Conservation (phyloP, 2,888 invertebrate species). For the Omphaloscelis lunosa region DNA sequence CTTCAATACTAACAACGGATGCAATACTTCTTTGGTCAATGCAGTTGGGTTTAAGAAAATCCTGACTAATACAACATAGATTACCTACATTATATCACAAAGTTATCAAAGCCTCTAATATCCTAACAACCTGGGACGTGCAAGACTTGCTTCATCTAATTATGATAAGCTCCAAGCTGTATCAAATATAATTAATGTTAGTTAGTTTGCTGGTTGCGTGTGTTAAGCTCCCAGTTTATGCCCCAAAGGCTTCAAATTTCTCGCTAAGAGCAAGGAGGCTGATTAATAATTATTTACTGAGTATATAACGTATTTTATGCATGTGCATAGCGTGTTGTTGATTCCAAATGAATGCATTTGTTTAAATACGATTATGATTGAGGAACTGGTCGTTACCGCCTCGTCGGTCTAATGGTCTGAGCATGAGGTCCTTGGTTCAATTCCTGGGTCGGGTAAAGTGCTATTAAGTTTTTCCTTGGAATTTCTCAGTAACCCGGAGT, state of each 20-base stretch:
- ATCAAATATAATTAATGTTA: conserved; percentile 43
- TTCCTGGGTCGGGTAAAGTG: no score
- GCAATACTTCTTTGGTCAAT: not conserved
- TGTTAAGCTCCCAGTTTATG: conserved; percentile 36
- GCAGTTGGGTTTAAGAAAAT: not conserved
- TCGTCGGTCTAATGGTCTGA: not conserved
- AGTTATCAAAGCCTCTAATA: conserved; percentile 2
- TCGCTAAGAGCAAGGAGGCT: conserved; percentile 11
- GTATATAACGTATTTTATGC: not conserved
- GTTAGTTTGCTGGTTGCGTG: conserved; percentile 18
- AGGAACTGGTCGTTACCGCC: not conserved
- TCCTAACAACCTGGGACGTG: conserved; percentile 1
- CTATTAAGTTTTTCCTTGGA: no score
- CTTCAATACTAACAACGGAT: not conserved
- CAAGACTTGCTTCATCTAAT: conserved; percentile 22
- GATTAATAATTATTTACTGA: conserved; percentile 20
- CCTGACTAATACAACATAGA: not conserved
- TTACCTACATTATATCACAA: not conserved
- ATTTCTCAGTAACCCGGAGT: no score
- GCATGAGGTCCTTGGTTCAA: no score
- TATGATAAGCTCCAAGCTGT: conserved; percentile 36
- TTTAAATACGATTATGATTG: not conserved
- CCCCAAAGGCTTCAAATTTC: conserved; percentile 47
- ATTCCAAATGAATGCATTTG: not conserved
- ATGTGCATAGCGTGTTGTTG: not conserved